These are phyloP conservation scores for Drosophila borborema DNA, from an alignment of 2,888 invertebrate species.

Conservation along the genomic window DNA sequence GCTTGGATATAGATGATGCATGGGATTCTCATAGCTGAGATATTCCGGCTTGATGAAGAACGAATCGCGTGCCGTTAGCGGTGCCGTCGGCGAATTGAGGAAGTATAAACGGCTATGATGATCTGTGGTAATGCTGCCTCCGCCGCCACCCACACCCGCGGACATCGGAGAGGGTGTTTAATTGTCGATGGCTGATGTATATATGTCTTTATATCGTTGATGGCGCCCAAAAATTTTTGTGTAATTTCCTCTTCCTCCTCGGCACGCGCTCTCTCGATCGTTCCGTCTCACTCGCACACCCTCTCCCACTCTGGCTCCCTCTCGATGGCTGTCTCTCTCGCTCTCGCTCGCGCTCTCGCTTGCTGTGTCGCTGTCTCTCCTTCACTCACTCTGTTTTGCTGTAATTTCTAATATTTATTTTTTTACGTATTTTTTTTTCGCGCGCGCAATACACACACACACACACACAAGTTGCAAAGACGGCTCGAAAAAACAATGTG, in stretches of 20 bases:
- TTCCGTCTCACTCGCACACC: background rate
- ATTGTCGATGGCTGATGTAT: slow-evolving; percentile 3
- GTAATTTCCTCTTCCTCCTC: background rate
- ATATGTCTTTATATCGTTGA: background rate
- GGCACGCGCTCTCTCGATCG: background rate
- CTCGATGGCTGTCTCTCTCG: background rate
- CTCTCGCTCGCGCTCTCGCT: background rate
- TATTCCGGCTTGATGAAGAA: slow-evolving; percentile 83
- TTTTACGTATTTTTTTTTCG: slow-evolving; percentile 34
- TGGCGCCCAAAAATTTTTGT: slow-evolving; percentile 18
- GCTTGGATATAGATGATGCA: slow-evolving; percentile 83
- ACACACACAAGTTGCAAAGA: slow-evolving; percentile 61
- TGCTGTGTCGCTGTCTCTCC: background rate
- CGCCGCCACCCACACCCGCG: slow-evolving; percentile 84
- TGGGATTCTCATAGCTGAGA: slow-evolving; percentile 84
- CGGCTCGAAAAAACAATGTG: slow-evolving; percentile 74
- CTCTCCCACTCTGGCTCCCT: background rate
- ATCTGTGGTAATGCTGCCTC: slow-evolving; percentile 84
- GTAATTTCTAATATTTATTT: slow-evolving; percentile 27
- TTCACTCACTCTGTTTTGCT: background rate
- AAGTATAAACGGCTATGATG: slow-evolving; percentile 83
- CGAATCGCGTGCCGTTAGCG: slow-evolving; percentile 80
- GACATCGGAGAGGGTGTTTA: slow-evolving; percentile 74
- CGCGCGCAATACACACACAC: slow-evolving; percentile 52
- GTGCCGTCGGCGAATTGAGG: slow-evolving; percentile 82